Base-by-base conservation (phyloP, 1,140 invertebrate genomes). In the Drosophila santomea region DNA sequence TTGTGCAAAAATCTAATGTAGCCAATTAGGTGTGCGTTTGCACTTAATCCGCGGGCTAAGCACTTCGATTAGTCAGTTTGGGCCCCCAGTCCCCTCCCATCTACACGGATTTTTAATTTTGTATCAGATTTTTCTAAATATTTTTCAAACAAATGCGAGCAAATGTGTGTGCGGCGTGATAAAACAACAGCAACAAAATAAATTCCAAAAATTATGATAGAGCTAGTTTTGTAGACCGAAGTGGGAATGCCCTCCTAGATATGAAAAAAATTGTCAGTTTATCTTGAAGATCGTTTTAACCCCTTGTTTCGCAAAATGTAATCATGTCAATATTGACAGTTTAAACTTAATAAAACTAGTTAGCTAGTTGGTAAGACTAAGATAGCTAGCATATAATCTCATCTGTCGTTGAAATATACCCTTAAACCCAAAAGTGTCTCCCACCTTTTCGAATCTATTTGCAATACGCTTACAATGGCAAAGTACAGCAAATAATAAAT, bases 171-270 rank as follows among this genome's bases (percentile, higher is more conserved):
- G 47, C 56, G 55, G 51, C 66, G 55, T 66, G 74, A 89, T 76
- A 83, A 88, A 69, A 59, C 61, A 75, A 76, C 73, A 88, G 69
- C 66, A 86, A 67, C 59, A 79, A 72, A 39, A 62, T 59, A 56
- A 63, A 78, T 56, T 60, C 4, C 47, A 55, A 62, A 72, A 59
- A 77, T 57, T 28, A 60, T 60, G 73, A 74, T 43, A 64, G 54
- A 48, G 48, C 11, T 12, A 20, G 32, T 17, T 35, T 7, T 1
- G 12, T 7, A 36, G 15, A 17, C 0, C 50, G 50, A 52, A 36
- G 2, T 2, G 15, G 5, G 15, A 52, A 20, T 52, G n/a, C 50
- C 7, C 50, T 52, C 6, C 10, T 2, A 14, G 15, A 36, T 35
- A 20, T 2, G 20, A 20, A 1, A 20, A 20, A 20, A 20, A 20